Evolutionary conservation across 2,888 invertebrate genomes (phyloP).

Genomic region (Resseliella maxima): DNA sequence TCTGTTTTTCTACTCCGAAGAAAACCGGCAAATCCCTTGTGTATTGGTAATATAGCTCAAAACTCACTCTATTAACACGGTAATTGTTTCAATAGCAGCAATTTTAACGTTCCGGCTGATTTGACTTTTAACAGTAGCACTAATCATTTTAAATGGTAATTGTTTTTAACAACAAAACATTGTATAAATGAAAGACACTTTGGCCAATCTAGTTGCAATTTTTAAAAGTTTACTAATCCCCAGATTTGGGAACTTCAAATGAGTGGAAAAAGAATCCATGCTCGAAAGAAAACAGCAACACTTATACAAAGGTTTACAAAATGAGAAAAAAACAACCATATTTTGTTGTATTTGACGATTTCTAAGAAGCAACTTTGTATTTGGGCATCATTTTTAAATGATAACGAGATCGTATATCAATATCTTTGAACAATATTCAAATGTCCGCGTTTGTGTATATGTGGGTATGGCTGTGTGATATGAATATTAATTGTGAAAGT

Average conservation of each 20-base stretch:
- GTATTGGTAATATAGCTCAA: background rate
- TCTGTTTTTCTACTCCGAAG: background rate
- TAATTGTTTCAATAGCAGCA: background rate
- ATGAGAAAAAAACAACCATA: too few species aligned
- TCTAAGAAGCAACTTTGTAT: too few species aligned
- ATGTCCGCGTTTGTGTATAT: too few species aligned
- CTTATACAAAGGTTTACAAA: too few species aligned
- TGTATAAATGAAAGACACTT: too few species aligned
- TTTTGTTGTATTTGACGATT: too few species aligned
- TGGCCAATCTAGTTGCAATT: too few species aligned
- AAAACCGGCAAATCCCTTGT: background rate
- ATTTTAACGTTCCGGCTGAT: background rate
- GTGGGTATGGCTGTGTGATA: background rate
- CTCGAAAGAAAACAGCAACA: too few species aligned
- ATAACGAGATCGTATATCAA: background rate
- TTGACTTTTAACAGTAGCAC: background rate
- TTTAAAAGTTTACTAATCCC: too few species aligned
- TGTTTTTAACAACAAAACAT: too few species aligned
- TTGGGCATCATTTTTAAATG: background rate
- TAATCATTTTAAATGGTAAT: background rate
- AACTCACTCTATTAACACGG: background rate
- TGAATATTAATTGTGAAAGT: constrained; percentile 35
- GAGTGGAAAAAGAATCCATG: too few species aligned
- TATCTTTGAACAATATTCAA: background rate
- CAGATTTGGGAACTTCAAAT: too few species aligned